Percentiles rank a stretch among this genome's conserved stretches.
These are phyloP conservation scores for Trichechus manatus DNA, from an alignment of 2,113 vertebrate species.

Conservation along the genomic window DNA sequence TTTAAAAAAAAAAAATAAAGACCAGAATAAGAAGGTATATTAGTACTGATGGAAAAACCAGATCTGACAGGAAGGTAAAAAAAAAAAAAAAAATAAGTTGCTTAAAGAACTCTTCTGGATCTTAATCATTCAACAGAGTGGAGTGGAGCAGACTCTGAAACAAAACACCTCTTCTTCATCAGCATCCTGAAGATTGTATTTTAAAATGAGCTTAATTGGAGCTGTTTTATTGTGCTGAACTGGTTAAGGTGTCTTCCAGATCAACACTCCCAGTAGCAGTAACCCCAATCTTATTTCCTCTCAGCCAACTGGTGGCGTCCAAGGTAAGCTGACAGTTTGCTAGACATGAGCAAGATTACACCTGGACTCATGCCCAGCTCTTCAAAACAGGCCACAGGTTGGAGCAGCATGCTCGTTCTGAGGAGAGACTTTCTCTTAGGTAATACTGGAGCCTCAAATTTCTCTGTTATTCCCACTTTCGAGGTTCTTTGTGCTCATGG, in stretches of 20 bases:
- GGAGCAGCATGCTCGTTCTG: neutral
- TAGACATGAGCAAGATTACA: neutral
- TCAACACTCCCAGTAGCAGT: neutral
- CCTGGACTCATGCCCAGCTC: neutral
- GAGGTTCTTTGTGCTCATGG: neutral
- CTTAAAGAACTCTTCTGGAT: constrained; percentile 49
- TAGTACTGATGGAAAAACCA: constrained; percentile 84
- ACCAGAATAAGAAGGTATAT: constrained; percentile 60
- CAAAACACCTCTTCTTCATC: neutral
- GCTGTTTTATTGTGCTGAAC: neutral
- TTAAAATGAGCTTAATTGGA: neutral
- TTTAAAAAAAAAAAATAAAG: constrained; percentile 82
- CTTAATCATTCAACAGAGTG: constrained; percentile 58
- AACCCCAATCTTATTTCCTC: neutral
- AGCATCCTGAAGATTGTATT: neutral
- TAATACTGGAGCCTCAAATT: neutral
- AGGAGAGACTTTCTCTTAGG: neutral
- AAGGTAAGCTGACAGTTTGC: neutral
- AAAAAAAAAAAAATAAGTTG: constrained; percentile 25
- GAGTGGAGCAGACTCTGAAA: neutral
- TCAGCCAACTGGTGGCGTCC: neutral
- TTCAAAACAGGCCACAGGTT: no score
- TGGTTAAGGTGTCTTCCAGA: neutral
- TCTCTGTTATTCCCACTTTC: neutral
- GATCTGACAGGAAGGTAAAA: constrained; percentile 65